Evolutionary conservation across 2,797 vertebrate genomes (phyloP).

Genomic region (Brachyalestes nurse): DNA sequence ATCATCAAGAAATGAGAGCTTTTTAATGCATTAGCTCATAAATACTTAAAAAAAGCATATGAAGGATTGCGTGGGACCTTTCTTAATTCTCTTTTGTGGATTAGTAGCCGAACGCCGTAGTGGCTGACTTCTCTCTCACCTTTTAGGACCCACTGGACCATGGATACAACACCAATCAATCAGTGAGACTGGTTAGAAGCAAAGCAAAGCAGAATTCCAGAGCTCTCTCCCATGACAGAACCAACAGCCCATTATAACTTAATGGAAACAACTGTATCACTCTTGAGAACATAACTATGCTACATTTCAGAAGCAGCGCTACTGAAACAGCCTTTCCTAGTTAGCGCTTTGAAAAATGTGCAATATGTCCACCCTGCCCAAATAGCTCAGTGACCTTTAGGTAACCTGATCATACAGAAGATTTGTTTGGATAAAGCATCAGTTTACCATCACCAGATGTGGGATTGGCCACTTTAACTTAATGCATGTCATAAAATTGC

Average conservation of each 20-base stretch:
- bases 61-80: slow-evolving; percentile 23
- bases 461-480: too few relatives aligned
- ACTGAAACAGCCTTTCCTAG: not conserved
- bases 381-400: not conserved
- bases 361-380: not conserved
- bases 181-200: slow-evolving; percentile 47
- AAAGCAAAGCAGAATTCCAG: slow-evolving; percentile 46
- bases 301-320: slow-evolving; percentile 7
- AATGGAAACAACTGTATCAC: slow-evolving; percentile 43
- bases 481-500: too few relatives aligned
- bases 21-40: slow-evolving; percentile 49
- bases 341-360: not conserved
- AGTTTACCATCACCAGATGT: not conserved
- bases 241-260: slow-evolving; percentile 39
- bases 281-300: slow-evolving; percentile 30
- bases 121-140: slow-evolving; percentile 39
- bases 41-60: slow-evolving; percentile 38
- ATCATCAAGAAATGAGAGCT: slow-evolving; percentile 49
- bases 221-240: slow-evolving; percentile 54
- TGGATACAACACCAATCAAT: slow-evolving; percentile 56
- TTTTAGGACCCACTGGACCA: slow-evolving; percentile 45
- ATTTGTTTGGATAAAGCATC: too few relatives aligned
- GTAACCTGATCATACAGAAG: not conserved
- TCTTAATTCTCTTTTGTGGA: slow-evolving; percentile 21
- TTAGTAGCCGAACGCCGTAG: slow-evolving; percentile 24